Evolutionary conservation across 2,113 vertebrate genomes (phyloP), one percentile per base, ranked within the genome.

Genomic region (Nycticryphes semicollaris): DNA sequence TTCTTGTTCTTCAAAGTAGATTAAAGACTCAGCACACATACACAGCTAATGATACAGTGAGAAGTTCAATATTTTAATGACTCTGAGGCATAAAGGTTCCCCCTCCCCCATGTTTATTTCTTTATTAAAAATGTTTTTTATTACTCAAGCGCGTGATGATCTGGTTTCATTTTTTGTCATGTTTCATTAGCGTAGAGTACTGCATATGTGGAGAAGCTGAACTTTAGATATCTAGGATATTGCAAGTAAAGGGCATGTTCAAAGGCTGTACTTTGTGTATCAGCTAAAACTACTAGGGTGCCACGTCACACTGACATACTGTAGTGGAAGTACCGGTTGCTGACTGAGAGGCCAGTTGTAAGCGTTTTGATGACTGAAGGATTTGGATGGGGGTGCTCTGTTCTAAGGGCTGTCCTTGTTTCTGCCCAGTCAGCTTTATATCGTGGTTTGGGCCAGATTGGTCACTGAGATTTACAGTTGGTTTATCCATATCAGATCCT

Each of bases 1-100:
- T 90, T 80, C 81, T 96, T 87, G 43, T 81, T 93, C 84, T 93
- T 90, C 70, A 96, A 35, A 84, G 70, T 56, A 51, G 48, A 27
- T 84, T 93, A 57, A 89, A 95, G 92, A 53, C 41, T 73, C 37
- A 16, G 20, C 24, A 93, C 88, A 82, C 45, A 73, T 72, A 66
- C 7, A 67, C 37, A 86, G 80, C 30, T 95, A 88, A 92, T 88
- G 84, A 53, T 14, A 14, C 22, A 78, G 50, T 92, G 76, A 68
- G 89, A 92, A 94, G 51, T 50, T 70, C 59, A 74, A 3, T 53
- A 39, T 95, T 95, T 92, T 85, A 93, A 81, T 94, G 41, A 78
- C 70, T 94, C 78, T 47, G 68, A 88, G 88, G 33, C 4, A 4
- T 95, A 84, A 75, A 90, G 57, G 47, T 47, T 10, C 3, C 1